phyloP scores from a whole-genome alignment of 2,113 vertebrate species.

The Brienomyrus brachyistius region DNA sequence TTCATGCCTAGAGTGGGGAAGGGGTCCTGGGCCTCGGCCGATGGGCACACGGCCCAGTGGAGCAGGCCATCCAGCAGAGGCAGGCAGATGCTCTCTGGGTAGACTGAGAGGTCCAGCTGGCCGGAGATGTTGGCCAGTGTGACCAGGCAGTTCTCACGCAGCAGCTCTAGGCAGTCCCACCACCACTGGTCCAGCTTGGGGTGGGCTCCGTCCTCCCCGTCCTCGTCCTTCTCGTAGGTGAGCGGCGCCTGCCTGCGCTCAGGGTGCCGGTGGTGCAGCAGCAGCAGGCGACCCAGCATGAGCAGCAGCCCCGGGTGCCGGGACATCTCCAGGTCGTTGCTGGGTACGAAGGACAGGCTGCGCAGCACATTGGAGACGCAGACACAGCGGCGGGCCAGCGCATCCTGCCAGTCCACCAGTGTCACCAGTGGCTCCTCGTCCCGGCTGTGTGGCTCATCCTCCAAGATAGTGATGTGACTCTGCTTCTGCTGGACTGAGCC shows the following conservation, averaged over 20 bases:
- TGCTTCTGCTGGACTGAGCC: constrained; percentile 71
- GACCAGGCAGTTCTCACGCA: constrained; percentile 93
- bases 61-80: constrained; percentile 94
- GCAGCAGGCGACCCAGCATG: constrained; percentile 85
- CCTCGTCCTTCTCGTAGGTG: constrained; percentile 94
- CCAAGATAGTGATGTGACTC: constrained; percentile 82
- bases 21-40: constrained; percentile 93
- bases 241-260: constrained; percentile 92
- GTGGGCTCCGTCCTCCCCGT: constrained; percentile 86
- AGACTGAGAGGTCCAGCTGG: constrained; percentile 92
- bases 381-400: constrained; percentile 84
- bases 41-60: constrained; percentile 96
- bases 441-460: constrained; percentile 95
- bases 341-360: constrained; percentile 92
- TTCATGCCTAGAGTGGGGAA: constrained; percentile 89
- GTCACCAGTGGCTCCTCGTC: constrained; percentile 92
- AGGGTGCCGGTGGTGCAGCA: constrained; percentile 92
- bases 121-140: constrained; percentile 96
- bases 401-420: constrained; percentile 92
- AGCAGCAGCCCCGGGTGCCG: constrained; percentile 93
- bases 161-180: constrained; percentile 97
- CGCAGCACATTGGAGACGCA: constrained; percentile 94
- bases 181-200: constrained; percentile 94
- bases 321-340: constrained; percentile 95
- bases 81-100: constrained; percentile 95